phyloP scores from a whole-genome alignment of 2,888 invertebrate genomes.

The Erynnis tages region DNA sequence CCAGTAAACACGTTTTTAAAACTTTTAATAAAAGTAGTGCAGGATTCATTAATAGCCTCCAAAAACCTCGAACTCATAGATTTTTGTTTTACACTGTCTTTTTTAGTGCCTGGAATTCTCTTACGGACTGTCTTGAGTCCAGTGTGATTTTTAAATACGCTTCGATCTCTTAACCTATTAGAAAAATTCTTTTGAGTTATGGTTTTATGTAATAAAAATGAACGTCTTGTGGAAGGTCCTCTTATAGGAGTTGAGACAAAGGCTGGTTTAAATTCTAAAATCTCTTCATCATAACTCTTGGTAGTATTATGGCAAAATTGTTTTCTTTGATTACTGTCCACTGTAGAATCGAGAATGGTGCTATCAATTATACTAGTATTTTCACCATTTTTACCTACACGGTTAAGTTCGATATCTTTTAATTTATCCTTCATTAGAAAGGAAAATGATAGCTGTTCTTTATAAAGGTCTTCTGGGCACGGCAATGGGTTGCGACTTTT shows the following conservation, averaged over 20 bases:
- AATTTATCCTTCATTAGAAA: slow-evolving; percentile 4
- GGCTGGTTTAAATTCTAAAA: slow-evolving; percentile 47
- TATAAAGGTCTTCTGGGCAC: background rate
- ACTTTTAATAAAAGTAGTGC: slow-evolving; percentile 57
- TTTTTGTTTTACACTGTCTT: slow-evolving; percentile 27
- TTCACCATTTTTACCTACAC: background rate
- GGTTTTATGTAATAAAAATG: background rate
- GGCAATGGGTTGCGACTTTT: background rate
- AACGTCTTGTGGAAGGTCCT: background rate
- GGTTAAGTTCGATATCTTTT: background rate
- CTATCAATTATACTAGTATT: background rate
- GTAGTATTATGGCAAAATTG: background rate
- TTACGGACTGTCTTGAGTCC: slow-evolving; percentile 17
- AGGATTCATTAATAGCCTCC: slow-evolving; percentile 61
- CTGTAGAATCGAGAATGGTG: background rate
- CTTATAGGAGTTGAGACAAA: slow-evolving; percentile 53
- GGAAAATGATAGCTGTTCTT: slow-evolving; percentile 11
- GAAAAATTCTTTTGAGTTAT: background rate
- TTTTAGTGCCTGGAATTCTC: background rate
- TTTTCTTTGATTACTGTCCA: background rate
- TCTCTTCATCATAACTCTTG: background rate
- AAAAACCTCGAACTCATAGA: slow-evolving; percentile 53
- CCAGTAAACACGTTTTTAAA: slow-evolving; percentile 57
- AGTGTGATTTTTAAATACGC: background rate
- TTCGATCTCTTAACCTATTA: background rate